Base-by-base conservation (phyloP, 2,888 invertebrate genomes). In the Clostera curtula region DNA sequence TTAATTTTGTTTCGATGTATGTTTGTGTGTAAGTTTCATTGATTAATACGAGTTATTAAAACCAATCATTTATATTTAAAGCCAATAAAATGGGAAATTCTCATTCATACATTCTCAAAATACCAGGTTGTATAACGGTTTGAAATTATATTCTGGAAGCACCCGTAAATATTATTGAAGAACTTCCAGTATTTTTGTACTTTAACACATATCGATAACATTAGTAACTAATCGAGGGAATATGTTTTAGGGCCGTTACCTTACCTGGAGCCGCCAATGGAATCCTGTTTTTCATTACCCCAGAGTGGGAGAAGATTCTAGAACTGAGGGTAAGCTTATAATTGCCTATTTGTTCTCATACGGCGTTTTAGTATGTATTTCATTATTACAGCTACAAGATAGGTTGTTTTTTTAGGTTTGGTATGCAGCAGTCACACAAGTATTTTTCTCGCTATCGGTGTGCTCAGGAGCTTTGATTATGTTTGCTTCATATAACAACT, bases 341-440 rank as follows among this genome's bases (percentile, higher is more conserved):
- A 8, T 5, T 22, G 7, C 1, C 2, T 12, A 19, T 4, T 15
- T 23, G 21, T 18, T 13, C 17, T 12, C 12, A 28, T 4, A 31
- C 11, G 19, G 16, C 5, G 13, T 22, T 12, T 16, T 25, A 8
- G 12, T 4, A 8, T 25, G 7, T 6, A 3, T 19, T 2, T 12
- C 14, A 5, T 11, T 4, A 17, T 11, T 11, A 7, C 19, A 3
- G 7, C 22, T 24, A 5, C 29, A 24, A 14, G n/a, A n/a, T n/a
- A n/a, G n/a, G n/a, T n/a, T n/a, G n/a, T 37, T 24, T 45, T 63
- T 54, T n/a, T 58, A 90, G 90, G 90, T 92, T 4, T 92, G 92
- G 92, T 91, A 91, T 53, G 89, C 90, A 7, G 93, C 93, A 1
- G 90, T 92, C 0, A 90, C 91, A 0, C 93, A 93, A 59, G 90